Evolutionary conservation across 2,113 vertebrate species (phyloP).

Genomic region (Probosciger aterrimus): DNA sequence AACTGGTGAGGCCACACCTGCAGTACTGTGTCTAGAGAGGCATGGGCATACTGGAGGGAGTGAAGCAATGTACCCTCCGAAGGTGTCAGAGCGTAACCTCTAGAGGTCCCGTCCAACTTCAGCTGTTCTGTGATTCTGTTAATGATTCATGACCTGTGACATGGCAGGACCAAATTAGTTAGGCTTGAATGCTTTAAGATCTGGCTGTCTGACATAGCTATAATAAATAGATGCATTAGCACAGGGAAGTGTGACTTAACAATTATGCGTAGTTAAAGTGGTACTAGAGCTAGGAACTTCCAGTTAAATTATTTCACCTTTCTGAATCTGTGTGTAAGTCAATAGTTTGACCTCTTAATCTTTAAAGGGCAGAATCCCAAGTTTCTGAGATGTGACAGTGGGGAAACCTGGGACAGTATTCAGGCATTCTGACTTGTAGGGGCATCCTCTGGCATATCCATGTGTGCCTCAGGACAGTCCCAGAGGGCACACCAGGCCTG

Average conservation of each 20-base stretch:
- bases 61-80: neutral
- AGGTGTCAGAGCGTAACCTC: neutral
- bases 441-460: accelerated
- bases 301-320: neutral
- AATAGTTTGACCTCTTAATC: neutral
- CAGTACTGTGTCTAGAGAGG: no score
- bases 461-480: neutral
- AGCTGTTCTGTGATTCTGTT: neutral
- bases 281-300: neutral
- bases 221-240: neutral
- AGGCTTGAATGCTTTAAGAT: neutral
- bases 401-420: neutral
- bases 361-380: neutral
- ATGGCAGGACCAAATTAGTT: conserved; percentile 18
- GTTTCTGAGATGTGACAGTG: neutral
- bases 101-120: neutral
- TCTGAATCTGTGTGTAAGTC: no score
- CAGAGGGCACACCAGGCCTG: neutral
- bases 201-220: neutral
- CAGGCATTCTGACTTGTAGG: accelerated
- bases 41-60: accelerated
- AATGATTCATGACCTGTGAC: conserved; percentile 41
- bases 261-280: neutral
- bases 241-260: neutral
- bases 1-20: no score